Evolutionary conservation across 1,140 invertebrate genomes (phyloP), one percentile per base, ranked within the genome.

Genomic region (Paralvinella palmiformis): DNA sequence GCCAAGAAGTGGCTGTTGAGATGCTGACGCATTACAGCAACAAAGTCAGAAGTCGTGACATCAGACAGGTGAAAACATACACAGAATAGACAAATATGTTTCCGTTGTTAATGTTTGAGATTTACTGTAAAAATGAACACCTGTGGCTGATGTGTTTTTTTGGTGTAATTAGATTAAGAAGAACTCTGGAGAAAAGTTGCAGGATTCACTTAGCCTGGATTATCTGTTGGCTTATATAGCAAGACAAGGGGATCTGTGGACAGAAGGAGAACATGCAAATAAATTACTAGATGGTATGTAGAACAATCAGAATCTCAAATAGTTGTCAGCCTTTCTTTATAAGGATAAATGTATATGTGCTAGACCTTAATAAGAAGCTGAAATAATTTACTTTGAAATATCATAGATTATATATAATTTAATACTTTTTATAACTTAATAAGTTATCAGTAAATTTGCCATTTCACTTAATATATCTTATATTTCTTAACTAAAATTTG

Each of bases 211-310:
- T 6, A 60, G 69, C 45, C 50, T 73, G 64, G 71, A 72, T 22
- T 74, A 75, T 64, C 53, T 77, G n/a, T 15, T 77, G 53, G 59
- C 62, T 2, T 55, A 75, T 13, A 63, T 77, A 22, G 68, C 74
- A 22, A 65, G 71, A 58, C 74, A 77, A 55, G 74, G 75, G 17
- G 68, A 70, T 27, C 62, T 77, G 1, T 75, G 71, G 72, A 68
- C 71, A 27, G 71, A 77, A 61, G 65, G 60, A 61, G 75, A 77
- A 56, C 68, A 72, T 57, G 58, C 67, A 5, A 75, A 71, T 48
- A 74, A 67, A 68, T 69, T 63, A 45, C 52, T 77, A 36, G 75
- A 77, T 66, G 68, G 75, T 77, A 62, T 65, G 73, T 56, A 10
- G 10, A 41, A n/a, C 37, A n/a, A n/a, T n/a, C n/a, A n/a, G n/a